Percentiles rank a stretch among this genome's conserved stretches.
These are phyloP conservation scores for Deroplatys truncata DNA, from an alignment of 2,888 invertebrate genomes.

Conservation along the genomic window DNA sequence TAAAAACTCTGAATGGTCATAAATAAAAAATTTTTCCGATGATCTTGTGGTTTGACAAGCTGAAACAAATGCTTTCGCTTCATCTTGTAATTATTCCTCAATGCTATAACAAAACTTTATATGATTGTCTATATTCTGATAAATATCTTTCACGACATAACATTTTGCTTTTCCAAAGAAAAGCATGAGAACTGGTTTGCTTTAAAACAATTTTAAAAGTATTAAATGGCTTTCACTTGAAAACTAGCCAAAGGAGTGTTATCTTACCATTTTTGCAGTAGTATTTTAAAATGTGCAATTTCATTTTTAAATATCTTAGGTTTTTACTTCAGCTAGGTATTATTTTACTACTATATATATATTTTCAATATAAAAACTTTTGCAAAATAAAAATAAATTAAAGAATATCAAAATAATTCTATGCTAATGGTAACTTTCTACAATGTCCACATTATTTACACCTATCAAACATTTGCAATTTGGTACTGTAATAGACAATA, in stretches of 20 bases:
- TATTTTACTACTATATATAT: neutral
- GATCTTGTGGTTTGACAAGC: no score
- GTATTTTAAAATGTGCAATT: neutral
- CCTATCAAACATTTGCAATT: neutral
- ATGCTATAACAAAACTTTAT: no score
- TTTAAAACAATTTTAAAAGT: neutral
- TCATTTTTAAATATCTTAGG: neutral
- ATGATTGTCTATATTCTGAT: no score
- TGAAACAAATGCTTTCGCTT: no score
- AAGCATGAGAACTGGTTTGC: neutral
- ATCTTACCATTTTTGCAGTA: neutral
- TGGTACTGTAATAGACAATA: slow-evolving; percentile 5
- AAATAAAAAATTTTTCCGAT: no score
- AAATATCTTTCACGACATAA: no score
- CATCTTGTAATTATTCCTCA: no score
- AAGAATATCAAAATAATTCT: neutral
- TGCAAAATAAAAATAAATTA: slow-evolving; percentile 8
- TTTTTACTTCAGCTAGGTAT: neutral
- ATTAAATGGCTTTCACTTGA: neutral
- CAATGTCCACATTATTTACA: neutral
- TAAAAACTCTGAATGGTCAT: no score
- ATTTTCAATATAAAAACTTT: neutral
- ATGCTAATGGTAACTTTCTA: slow-evolving; percentile 12
- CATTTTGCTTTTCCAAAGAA: neutral
- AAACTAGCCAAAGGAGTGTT: neutral